Conservation (phyloP, 1,140 invertebrate genomes). For the Drosophila tani region DNA sequence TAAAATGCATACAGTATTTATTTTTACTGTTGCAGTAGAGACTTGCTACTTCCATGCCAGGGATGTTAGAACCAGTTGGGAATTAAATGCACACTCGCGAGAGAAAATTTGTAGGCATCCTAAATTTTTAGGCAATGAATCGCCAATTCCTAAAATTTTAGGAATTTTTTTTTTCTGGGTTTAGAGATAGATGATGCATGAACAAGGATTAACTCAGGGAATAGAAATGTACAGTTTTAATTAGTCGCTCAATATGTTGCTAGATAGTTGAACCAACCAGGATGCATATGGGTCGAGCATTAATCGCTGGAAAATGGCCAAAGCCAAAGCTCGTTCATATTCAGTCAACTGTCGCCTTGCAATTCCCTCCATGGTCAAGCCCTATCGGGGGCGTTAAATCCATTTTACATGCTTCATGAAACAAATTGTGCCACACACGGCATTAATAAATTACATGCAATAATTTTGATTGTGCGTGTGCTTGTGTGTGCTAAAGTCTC, state of each 20-base stretch:
- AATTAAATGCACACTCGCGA: too few species aligned
- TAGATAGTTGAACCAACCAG: slow-evolving; percentile 24
- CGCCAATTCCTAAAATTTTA: too few species aligned
- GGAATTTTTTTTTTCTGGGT: too few species aligned
- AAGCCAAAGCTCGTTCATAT: slow-evolving; percentile 28
- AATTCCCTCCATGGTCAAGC: slow-evolving; percentile 6
- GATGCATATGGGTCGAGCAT: background rate
- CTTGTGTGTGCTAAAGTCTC: slow-evolving; percentile 12
- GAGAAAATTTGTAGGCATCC: too few species aligned
- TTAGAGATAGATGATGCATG: background rate
- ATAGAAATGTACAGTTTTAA: slow-evolving; percentile 40
- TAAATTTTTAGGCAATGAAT: too few species aligned
- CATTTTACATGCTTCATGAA: slow-evolving; percentile 68
- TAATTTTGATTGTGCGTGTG: slow-evolving; percentile 51
- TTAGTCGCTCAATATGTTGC: slow-evolving; percentile 67
- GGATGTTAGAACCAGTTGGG: too few species aligned
- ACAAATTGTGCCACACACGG: slow-evolving; percentile 67
- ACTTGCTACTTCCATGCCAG: too few species aligned
- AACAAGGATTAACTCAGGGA: background rate
- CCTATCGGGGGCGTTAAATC: slow-evolving; percentile 57
- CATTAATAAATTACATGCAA: slow-evolving; percentile 77
- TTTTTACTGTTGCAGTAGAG: too few species aligned
- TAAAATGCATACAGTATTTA: too few species aligned
- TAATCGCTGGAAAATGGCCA: slow-evolving; percentile 33
- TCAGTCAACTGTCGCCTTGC: slow-evolving; percentile 18